Percentiles rank a stretch among this genome's conserved stretches.
Conservation (phyloP, 1,140 invertebrate genomes). For the Drosophila gunungcola region DNA sequence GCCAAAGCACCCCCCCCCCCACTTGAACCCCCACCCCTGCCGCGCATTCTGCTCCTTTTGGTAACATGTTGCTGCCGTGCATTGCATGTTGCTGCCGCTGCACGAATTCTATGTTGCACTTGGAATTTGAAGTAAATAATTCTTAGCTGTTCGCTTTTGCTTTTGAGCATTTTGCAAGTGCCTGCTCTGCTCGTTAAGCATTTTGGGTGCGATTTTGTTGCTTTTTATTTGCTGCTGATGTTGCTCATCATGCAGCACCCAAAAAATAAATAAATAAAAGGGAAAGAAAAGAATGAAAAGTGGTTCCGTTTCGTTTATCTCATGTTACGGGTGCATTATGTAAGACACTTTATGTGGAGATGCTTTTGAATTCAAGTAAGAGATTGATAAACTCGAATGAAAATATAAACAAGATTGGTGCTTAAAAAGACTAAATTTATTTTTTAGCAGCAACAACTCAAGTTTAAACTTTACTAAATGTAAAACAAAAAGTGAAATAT, state of each 20-base stretch:
- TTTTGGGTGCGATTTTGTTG: constrained; percentile 69
- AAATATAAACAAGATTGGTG: neutral
- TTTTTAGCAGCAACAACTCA: neutral
- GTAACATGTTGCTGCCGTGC: constrained; percentile 75
- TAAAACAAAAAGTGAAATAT: no score
- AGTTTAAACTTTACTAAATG: no score
- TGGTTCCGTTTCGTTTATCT: constrained; percentile 84
- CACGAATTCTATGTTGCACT: constrained; percentile 82
- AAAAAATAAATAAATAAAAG: constrained; percentile 11
- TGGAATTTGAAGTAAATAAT: constrained; percentile 83
- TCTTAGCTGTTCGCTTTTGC: constrained; percentile 61
- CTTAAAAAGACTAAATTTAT: neutral
- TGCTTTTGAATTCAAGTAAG: constrained; percentile 6
- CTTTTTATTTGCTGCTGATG: constrained; percentile 52
- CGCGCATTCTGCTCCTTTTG: constrained; percentile 43
- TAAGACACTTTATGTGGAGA: constrained; percentile 25
- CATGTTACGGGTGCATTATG: constrained; percentile 50
- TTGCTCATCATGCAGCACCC: constrained; percentile 65
- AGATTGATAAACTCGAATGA: constrained; percentile 3
- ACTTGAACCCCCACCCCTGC: neutral
- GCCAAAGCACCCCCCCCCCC: neutral
- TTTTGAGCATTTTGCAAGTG: constrained; percentile 70
- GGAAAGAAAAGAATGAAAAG: constrained; percentile 62
- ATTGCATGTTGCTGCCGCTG: constrained; percentile 64
- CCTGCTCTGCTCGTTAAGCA: constrained; percentile 77